These are phyloP conservation scores for Maconellicoccus hirsutus DNA, from an alignment of 1,140 invertebrate species.

Conservation along the genomic window DNA sequence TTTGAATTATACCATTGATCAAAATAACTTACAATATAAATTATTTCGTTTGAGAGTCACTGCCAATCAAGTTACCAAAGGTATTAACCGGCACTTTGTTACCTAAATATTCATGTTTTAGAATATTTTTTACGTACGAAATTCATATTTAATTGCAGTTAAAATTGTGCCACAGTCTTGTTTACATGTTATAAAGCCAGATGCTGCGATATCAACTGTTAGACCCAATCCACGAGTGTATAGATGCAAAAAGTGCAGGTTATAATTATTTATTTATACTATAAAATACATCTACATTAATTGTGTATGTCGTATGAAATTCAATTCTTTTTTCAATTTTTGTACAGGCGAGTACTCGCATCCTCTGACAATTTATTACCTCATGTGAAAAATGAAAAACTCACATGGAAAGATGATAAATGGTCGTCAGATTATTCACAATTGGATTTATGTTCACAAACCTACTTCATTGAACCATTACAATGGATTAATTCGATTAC, in stretches of 20 bases:
- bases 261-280: constrained; percentile 6
- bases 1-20: constrained; percentile 60
- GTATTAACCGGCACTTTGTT: constrained; percentile 32
- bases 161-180: constrained; percentile 69
- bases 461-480: constrained; percentile 68
- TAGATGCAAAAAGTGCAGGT: constrained; percentile 61
- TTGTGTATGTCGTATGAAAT: background rate
- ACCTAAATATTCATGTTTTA: background rate
- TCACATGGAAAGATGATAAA: constrained; percentile 37
- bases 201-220: constrained; percentile 60
- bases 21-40: constrained; percentile 57
- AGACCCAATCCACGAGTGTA: constrained; percentile 69
- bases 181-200: constrained; percentile 59
- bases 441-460: constrained; percentile 44
- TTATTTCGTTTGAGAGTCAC: constrained; percentile 62
- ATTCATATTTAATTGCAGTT: constrained; percentile 38
- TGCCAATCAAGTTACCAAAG: constrained; percentile 64
- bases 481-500: constrained; percentile 64
- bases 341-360: constrained; percentile 54
- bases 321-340: constrained; percentile 24
- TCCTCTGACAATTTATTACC: constrained; percentile 61
- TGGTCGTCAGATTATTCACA: constrained; percentile 25
- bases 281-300: background rate
- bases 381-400: constrained; percentile 45
- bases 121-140: constrained; percentile 30